These are phyloP conservation scores for Helostoma temminkii DNA, from an alignment of 2,797 vertebrate species.

Conservation along the genomic window DNA sequence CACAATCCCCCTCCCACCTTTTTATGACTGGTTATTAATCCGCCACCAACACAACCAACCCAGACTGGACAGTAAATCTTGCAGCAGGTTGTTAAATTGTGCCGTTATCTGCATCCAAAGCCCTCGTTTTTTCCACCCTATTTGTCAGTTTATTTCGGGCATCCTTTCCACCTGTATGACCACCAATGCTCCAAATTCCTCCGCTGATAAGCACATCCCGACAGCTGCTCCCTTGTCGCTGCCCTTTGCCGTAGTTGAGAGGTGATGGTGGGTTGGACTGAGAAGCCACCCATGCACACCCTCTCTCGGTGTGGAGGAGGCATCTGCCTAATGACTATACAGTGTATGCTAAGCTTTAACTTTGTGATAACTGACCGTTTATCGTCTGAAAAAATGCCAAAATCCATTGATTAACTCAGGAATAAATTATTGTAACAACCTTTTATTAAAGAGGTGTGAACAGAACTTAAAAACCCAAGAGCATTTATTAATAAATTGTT, in stretches of 20 bases:
- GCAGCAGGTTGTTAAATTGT: conserved; percentile 45
- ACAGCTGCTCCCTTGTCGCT: conserved; percentile 46
- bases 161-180: conserved; percentile 73
- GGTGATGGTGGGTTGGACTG: conserved; percentile 43
- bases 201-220: conserved; percentile 44
- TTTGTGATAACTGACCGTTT: no score
- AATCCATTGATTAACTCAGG: no score
- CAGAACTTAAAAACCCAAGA: not conserved
- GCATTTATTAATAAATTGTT: not conserved
- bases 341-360: no score
- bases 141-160: conserved; percentile 74
- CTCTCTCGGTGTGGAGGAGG: conserved; percentile 74
- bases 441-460: no score
- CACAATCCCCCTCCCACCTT: conserved; percentile 53
- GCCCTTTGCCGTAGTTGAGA: conserved; percentile 52
- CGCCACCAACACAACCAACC: conserved; percentile 56
- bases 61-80: conserved; percentile 80
- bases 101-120: conserved; percentile 83
- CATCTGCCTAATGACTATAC: conserved; percentile 38
- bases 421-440: no score
- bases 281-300: conserved; percentile 64
- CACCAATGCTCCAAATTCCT: conserved; percentile 54
- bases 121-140: conserved; percentile 48
- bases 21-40: conserved; percentile 84
- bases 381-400: no score